Base-by-base conservation (phyloP, 2,797 vertebrate species). In the Myripristis jacobus region DNA sequence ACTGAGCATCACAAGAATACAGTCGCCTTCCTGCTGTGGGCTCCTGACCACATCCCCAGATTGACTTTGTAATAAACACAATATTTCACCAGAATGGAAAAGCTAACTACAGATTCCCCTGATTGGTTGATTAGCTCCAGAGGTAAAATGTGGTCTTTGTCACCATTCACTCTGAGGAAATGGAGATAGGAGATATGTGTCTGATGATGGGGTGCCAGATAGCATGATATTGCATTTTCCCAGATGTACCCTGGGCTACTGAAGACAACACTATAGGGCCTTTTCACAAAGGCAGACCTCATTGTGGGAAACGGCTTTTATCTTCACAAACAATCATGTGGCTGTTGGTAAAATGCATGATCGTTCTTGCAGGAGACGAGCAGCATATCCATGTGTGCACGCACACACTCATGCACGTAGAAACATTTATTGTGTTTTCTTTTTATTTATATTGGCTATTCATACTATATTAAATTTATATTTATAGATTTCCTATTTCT, bases 121-220 rank as follows among this genome's bases (percentile, higher is more conserved):
- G 87, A 84, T 86, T 70, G 59, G 58, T 68, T 85, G 87, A 90
- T 92, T 86, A 89, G 87, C 83, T 75, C 75, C 80, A 86, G 83
- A 87, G 43, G 44, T 81, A 82, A 88, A 90, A 88, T 85, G 77
- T 69, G 65, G 76, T 68, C 81, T 77, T 85, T 87, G 88, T 90
- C 90, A 76, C 84, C 51, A 34, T 70, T 85, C 77, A 75, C 85
- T 77, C 83, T 74, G 83, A 84, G 88, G 91, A 93, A 92, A 93
- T 91, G 86, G 87, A 90, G 86, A 91, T 85, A 81, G 86, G 87
- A 90, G 86, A 91, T 85, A 81, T 70, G 68, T 87, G 89, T 89
- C 69, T 80, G 88, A 90, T 89, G 91, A 93, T 93, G 85, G 87
- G 89, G 90, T 91, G 91, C 92, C 90, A 88, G 91, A 93, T 92